A percentile compares a stretch with the other conserved stretches of the same genome.
These are phyloP conservation scores for Coccyzus lansbergi DNA, from an alignment of 2,797 vertebrate genomes.

Conservation along the genomic window DNA sequence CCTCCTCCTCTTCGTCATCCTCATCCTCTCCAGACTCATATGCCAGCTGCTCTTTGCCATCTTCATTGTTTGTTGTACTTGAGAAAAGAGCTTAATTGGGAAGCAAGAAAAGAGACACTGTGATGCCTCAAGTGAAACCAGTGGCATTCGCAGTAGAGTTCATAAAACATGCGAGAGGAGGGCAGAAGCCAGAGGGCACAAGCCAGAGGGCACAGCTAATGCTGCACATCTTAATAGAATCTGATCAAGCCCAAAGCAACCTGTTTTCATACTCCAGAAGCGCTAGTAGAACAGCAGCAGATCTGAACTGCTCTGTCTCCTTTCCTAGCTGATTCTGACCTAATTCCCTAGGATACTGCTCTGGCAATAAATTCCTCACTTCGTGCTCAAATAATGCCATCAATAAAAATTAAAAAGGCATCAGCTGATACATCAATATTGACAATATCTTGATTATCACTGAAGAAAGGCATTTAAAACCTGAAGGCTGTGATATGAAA, in stretches of 20 bases:
- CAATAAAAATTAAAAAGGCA: neutral
- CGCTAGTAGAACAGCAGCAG: neutral
- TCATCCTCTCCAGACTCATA: constrained; percentile 80
- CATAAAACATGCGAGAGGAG: neutral
- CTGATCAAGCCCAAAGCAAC: neutral
- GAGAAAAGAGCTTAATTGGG: constrained; percentile 77
- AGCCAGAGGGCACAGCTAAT: neutral
- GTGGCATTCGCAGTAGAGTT: neutral
- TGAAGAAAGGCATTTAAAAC: neutral
- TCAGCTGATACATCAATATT: neutral
- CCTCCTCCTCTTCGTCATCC: constrained; percentile 86
- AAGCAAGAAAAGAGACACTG: neutral
- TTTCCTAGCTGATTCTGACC: neutral
- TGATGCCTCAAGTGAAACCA: neutral
- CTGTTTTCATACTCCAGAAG: neutral
- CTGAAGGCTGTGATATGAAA: neutral
- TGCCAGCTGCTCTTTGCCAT: constrained; percentile 68
- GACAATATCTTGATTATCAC: neutral
- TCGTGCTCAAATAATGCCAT: neutral
- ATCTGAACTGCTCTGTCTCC: neutral
- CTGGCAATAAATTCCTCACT: neutral
- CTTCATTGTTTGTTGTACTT: constrained; percentile 64
- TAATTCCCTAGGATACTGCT: neutral
- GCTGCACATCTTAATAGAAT: neutral
- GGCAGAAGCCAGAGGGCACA: neutral